Percentiles rank a stretch among this genome's conserved stretches.
phyloP scores from a whole-genome alignment of 2,888 invertebrate species.

The Neocrepidodera transversa region DNA sequence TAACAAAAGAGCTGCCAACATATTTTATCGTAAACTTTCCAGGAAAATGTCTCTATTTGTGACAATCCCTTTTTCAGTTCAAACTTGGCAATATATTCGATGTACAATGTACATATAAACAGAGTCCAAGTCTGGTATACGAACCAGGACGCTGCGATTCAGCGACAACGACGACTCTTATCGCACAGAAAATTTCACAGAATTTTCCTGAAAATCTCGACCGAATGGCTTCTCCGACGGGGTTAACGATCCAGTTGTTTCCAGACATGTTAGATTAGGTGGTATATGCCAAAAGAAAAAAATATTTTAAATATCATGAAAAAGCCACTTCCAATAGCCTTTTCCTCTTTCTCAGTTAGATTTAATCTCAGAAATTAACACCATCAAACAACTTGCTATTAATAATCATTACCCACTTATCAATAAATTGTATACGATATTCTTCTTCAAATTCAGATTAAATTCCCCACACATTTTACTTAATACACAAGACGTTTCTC shows the following conservation, averaged over 20 bases:
- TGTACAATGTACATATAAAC: conserved; percentile 1
- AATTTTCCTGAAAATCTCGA: not conserved
- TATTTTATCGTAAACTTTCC: conserved; percentile 15
- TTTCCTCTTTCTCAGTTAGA: no score
- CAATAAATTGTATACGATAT: no score
- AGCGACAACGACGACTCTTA: conserved; percentile 2
- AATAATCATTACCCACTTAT: no score
- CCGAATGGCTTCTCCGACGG: conserved; percentile 6
- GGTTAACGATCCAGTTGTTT: conserved; percentile 23
- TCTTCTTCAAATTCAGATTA: no score
- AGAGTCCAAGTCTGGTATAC: not conserved
- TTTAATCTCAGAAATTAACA: no score
- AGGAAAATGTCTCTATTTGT: conserved; percentile 9
- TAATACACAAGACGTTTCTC: no score
- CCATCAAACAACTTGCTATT: no score
- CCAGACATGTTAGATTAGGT: not conserved
- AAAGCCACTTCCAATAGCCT: no score
- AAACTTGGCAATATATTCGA: conserved; percentile 13
- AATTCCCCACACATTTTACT: no score
- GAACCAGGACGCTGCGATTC: not conserved
- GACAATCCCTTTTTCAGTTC: conserved; percentile 6
- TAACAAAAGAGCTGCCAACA: conserved; percentile 1
- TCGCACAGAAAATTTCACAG: conserved; percentile 8
- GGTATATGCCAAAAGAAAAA: conserved; percentile 2
- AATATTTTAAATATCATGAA: not conserved